A percentile compares a stretch with the other conserved stretches of the same genome.
Conservation (phyloP, 2,113 vertebrate species). For the Hydropotes inermis region DNA sequence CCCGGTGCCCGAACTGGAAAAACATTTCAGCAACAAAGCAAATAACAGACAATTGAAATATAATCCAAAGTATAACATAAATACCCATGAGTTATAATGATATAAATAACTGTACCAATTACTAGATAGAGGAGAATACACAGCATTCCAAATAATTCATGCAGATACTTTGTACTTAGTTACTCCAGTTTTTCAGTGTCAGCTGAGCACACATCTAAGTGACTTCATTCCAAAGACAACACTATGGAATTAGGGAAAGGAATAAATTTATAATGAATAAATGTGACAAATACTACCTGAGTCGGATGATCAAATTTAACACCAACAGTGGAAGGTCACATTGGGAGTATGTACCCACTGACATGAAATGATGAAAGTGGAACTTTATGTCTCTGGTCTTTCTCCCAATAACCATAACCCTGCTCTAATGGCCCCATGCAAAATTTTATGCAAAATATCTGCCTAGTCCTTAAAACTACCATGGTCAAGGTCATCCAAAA, state of each 20-base stretch:
- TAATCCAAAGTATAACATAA: not conserved
- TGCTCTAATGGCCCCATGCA: not conserved
- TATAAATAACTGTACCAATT: not conserved
- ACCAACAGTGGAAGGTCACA: not conserved
- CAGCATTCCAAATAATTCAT: not conserved
- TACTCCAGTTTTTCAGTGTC: not conserved
- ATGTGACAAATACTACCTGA: not conserved
- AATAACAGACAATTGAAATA: not conserved
- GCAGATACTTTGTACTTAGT: not conserved
- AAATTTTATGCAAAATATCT: not conserved
- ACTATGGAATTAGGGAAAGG: not conserved
- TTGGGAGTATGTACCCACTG: not conserved
- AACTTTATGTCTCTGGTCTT: not conserved
- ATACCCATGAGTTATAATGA: not conserved
- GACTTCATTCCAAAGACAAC: not conserved
- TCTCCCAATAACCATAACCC: not conserved
- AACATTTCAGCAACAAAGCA: not conserved
- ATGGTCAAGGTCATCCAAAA: not conserved
- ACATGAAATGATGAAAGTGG: not conserved
- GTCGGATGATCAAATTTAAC: not conserved
- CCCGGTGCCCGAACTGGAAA: not conserved
- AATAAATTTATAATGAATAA: not conserved
- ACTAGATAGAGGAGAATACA: not conserved
- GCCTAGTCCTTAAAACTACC: not conserved
- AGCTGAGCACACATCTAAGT: not conserved